Evolutionary conservation across 1,140 invertebrate species (phyloP).

Genomic region (Chrysopa pallens): DNA sequence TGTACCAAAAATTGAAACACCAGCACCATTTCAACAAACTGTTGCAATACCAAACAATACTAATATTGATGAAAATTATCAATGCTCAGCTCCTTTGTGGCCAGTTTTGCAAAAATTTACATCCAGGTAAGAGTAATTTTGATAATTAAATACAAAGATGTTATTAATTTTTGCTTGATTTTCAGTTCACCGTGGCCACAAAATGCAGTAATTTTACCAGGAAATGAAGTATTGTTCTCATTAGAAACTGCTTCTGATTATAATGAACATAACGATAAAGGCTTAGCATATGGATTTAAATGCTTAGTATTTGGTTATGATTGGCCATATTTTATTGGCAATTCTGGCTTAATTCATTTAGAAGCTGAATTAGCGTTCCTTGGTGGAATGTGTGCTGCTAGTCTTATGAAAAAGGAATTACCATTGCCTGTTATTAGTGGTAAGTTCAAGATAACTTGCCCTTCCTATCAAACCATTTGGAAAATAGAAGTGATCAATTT

Average conservation of each 20-base stretch:
- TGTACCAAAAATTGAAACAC: constrained; percentile 31
- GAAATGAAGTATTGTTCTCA: constrained; percentile 87
- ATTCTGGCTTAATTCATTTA: constrained; percentile 46
- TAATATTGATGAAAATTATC: constrained; percentile 12
- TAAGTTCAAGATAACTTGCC: constrained; percentile 15
- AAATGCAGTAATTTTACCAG: constrained; percentile 71
- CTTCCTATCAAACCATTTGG: no score
- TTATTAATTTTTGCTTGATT: constrained; percentile 6
- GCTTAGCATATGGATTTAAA: constrained; percentile 74
- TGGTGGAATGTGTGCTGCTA: constrained; percentile 76
- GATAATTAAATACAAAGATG: background rate
- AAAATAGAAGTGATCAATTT: no score
- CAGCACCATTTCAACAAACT: background rate
- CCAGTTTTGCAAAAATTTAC: constrained; percentile 51
- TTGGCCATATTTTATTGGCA: constrained; percentile 32
- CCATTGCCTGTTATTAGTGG: constrained; percentile 45
- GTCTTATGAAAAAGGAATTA: constrained; percentile 74
- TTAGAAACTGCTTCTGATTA: constrained; percentile 91
- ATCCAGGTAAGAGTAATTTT: constrained; percentile 11
- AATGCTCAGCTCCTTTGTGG: constrained; percentile 34
- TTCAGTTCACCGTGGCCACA: constrained; percentile 63
- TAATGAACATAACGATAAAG: constrained; percentile 69
- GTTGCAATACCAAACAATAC: constrained; percentile 1
- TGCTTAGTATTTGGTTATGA: constrained; percentile 87
- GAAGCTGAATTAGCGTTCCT: constrained; percentile 84